A percentile compares a stretch with the other conserved stretches of the same genome.
Conservation (phyloP, 2,888 invertebrate genomes). For the Epistrophe grossulariae region DNA sequence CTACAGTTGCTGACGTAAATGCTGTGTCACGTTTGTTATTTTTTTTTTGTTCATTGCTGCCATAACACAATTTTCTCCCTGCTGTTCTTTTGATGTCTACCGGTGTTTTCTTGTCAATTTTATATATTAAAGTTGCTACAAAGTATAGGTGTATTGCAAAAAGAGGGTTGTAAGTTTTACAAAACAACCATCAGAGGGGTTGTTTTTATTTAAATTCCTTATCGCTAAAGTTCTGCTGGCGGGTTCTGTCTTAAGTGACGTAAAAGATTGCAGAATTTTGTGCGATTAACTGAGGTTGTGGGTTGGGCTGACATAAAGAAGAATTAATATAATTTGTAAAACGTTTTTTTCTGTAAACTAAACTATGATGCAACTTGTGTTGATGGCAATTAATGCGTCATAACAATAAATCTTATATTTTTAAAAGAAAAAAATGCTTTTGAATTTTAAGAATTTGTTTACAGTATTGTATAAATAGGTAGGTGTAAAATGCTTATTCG, state of each 20-base stretch:
- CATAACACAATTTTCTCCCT: neutral
- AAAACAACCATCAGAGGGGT: constrained; percentile 29
- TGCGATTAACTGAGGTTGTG: neutral
- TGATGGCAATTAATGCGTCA: constrained; percentile 45
- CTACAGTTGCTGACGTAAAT: constrained; percentile 53
- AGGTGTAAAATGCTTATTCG: neutral
- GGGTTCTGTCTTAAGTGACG: constrained; percentile 62
- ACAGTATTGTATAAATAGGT: neutral
- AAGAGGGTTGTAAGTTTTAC: constrained; percentile 17
- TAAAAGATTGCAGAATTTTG: constrained; percentile 64
- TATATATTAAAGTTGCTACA: neutral
- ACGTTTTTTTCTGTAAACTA: neutral
- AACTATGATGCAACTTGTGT: neutral
- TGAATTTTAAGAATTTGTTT: neutral
- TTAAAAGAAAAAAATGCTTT: neutral
- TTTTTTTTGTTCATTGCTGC: neutral
- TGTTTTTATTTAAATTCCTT: constrained; percentile 62
- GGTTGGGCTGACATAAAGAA: constrained; percentile 27
- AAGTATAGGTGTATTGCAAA: neutral
- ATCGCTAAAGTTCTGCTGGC: constrained; percentile 35
- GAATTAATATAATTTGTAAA: constrained; percentile 2
- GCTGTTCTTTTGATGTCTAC: constrained; percentile 2
- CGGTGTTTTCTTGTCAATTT: constrained; percentile 40
- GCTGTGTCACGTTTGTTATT: constrained; percentile 19
- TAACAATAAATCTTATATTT: constrained; percentile 3